These are phyloP conservation scores for Drosophila ohnishii DNA, from an alignment of 1,140 invertebrate species.

Conservation along the genomic window DNA sequence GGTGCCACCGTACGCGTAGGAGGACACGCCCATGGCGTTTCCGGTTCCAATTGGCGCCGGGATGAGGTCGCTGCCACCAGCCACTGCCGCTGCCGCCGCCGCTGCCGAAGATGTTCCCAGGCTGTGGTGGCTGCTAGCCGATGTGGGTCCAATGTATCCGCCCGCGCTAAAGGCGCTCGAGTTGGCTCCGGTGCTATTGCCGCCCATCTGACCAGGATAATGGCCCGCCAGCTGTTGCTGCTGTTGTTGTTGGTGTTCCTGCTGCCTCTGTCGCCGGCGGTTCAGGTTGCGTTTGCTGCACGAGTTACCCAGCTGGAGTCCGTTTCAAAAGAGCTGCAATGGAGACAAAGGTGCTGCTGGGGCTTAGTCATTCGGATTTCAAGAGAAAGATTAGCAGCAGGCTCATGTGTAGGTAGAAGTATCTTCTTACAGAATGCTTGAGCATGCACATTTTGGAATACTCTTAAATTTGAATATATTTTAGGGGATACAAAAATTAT, in stretches of 20 bases:
- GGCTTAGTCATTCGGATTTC: slow-evolving; percentile 24
- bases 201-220: slow-evolving; percentile 61
- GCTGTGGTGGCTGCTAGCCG: slow-evolving; percentile 41
- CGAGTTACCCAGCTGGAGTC: slow-evolving; percentile 61
- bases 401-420: not conserved
- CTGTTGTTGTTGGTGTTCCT: slow-evolving; percentile 33
- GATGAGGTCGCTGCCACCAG: slow-evolving; percentile 73
- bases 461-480: not conserved
- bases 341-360: slow-evolving; percentile 2
- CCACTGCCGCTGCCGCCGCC: slow-evolving; percentile 48
- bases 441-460: not conserved
- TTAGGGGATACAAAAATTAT: no score
- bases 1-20: slow-evolving; percentile 74
- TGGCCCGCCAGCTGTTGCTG: slow-evolving; percentile 46
- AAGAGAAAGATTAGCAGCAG: not conserved
- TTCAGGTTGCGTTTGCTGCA: slow-evolving; percentile 68
- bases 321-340: slow-evolving; percentile 33
- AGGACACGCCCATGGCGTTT: slow-evolving; percentile 43
- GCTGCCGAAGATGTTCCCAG: slow-evolving; percentile 42
- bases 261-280: slow-evolving; percentile 48
- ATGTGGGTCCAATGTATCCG: slow-evolving; percentile 74
- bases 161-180: slow-evolving; percentile 75
- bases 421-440: slow-evolving; percentile 2
- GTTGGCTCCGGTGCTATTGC: slow-evolving; percentile 65
- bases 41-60: slow-evolving; percentile 69